phyloP scores from a whole-genome alignment of 2,888 invertebrate genomes.

The Reticulitermes lucifugus region DNA sequence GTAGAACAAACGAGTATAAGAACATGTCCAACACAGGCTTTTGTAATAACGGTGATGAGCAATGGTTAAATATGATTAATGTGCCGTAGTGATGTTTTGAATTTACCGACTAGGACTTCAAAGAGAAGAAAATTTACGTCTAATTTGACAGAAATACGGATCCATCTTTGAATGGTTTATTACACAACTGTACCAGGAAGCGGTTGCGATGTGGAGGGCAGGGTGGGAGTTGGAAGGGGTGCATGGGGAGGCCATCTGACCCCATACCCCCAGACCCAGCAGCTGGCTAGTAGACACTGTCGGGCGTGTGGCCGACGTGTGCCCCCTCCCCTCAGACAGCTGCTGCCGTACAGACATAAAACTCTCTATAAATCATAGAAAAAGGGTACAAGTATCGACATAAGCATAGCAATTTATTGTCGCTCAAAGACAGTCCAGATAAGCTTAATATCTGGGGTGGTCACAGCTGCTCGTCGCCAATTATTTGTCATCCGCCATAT shows the following conservation, averaged over 20 bases:
- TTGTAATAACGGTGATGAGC: too few species aligned
- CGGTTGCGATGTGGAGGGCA: slow-evolving; percentile 16
- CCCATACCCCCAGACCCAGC: slow-evolving; percentile 5
- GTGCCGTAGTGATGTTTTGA: too few species aligned
- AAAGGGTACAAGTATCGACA: background rate
- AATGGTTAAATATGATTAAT: too few species aligned
- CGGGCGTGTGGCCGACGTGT: slow-evolving; percentile 46
- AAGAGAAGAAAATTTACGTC: too few species aligned
- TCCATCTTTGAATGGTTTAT: background rate
- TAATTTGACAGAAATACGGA: too few species aligned
- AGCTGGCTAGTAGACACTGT: slow-evolving; percentile 6
- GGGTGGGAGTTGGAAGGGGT: slow-evolving; percentile 18
- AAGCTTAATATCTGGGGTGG: background rate
- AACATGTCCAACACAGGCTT: too few species aligned
- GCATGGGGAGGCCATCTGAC: slow-evolving; percentile 39
- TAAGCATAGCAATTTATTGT: background rate
- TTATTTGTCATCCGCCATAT: background rate
- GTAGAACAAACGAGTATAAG: too few species aligned
- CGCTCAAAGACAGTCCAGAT: background rate
- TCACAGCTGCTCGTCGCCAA: background rate
- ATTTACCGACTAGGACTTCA: too few species aligned
- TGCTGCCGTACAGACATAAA: background rate
- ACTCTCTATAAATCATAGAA: slow-evolving; percentile 4
- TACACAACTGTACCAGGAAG: slow-evolving; percentile 14
- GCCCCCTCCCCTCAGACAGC: slow-evolving; percentile 9